Conservation (phyloP, 2,113 vertebrate genomes). For the Corydoras maculifer region DNA sequence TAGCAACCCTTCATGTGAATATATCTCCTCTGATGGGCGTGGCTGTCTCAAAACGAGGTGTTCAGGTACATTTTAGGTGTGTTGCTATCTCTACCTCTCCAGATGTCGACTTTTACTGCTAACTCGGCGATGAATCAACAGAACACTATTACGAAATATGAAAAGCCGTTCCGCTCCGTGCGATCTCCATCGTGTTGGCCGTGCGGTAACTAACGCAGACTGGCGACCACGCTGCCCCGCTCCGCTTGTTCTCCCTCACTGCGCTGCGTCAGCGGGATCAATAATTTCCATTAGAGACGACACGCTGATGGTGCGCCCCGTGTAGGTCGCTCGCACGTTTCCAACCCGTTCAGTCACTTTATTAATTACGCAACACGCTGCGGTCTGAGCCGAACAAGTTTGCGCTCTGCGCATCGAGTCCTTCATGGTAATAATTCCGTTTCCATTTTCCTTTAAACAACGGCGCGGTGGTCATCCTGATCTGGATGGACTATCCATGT, state of each 20-base stretch:
- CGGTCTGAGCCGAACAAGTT: slow-evolving; percentile 19
- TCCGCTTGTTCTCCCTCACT: slow-evolving; percentile 29
- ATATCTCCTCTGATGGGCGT: no score
- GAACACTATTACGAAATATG: no score
- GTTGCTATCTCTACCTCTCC: no score
- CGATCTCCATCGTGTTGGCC: slow-evolving; percentile 10
- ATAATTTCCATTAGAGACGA: slow-evolving; percentile 66
- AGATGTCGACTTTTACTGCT: no score
- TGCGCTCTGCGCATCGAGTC: slow-evolving; percentile 16
- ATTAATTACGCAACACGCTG: slow-evolving; percentile 57
- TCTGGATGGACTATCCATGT: not conserved
- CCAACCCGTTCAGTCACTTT: slow-evolving; percentile 50
- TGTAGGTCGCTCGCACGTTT: slow-evolving; percentile 48
- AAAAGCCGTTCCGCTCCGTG: not conserved
- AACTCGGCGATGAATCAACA: no score
- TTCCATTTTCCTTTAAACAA: no score
- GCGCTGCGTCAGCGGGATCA: slow-evolving; percentile 57
- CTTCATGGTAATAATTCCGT: no score
- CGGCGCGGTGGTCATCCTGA: no score
- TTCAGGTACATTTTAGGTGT: no score
- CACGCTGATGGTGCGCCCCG: slow-evolving; percentile 48
- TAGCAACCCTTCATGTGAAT: no score
- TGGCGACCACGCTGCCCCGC: slow-evolving; percentile 21
- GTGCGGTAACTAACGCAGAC: slow-evolving; percentile 30
- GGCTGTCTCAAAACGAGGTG: no score